Evolutionary conservation across 92 coral and sea anemone genomes (phyloP).

Genomic region (Anthopleura xanthogrammica): DNA sequence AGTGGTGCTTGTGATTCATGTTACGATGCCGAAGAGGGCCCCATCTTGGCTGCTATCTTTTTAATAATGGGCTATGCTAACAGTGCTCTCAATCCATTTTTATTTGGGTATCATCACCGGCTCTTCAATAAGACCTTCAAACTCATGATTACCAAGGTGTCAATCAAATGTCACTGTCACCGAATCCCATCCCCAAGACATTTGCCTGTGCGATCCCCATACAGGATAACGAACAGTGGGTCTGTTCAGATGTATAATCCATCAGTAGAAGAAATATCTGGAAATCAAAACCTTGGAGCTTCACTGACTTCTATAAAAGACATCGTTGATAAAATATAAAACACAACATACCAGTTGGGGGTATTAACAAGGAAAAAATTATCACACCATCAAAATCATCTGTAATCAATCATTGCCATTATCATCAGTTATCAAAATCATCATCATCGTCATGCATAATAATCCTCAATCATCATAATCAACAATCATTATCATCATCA

Average conservation of each 20-base stretch:
- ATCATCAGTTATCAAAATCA: too few relatives aligned
- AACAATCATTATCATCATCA: too few relatives aligned
- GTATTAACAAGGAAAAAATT: too few relatives aligned
- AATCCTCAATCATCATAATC: too few relatives aligned
- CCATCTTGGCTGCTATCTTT: conserved; percentile 3
- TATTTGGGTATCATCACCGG: conserved; percentile 30
- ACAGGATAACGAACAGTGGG: conserved; percentile 25
- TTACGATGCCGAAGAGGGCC: not conserved
- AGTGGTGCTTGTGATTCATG: conserved; percentile 6
- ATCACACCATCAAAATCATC: too few relatives aligned
- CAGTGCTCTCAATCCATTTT: conserved; percentile 37
- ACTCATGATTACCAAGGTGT: not conserved
- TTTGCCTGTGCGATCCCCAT: not conserved
- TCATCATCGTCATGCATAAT: too few relatives aligned
- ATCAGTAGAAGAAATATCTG: not conserved
- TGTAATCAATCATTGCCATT: too few relatives aligned
- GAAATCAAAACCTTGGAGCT: conserved; percentile 21
- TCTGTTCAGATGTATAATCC: conserved; percentile 6
- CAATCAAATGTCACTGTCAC: not conserved
- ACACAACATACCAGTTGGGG: too few relatives aligned
- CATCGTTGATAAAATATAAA: not conserved
- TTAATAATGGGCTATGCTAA: conserved; percentile 44
- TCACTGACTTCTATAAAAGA: conserved; percentile 5
- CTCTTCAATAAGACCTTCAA: conserved; percentile 35
- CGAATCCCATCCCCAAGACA: not conserved